Percentiles rank a stretch among this genome's conserved stretches.
These are phyloP conservation scores for Eupeodes corollae DNA, from an alignment of 1,140 invertebrate genomes.

Conservation along the genomic window DNA sequence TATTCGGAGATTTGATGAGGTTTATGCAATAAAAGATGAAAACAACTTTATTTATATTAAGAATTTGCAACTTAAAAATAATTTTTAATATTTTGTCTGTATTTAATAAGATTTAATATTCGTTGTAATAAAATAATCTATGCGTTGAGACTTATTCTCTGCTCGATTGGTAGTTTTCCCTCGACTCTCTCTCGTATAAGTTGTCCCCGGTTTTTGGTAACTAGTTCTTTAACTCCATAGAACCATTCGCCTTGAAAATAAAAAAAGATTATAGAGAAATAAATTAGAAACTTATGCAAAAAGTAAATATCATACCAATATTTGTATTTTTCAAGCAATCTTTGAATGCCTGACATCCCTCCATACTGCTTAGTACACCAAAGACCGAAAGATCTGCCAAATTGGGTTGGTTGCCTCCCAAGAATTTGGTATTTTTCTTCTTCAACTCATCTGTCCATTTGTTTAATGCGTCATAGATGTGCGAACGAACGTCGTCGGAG, in stretches of 20 bases:
- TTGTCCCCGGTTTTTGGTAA: conserved; percentile 41
- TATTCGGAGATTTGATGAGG: no score
- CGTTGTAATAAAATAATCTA: no score
- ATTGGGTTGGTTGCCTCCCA: conserved; percentile 78
- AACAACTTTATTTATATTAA: no score
- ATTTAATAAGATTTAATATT: no score
- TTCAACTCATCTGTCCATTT: conserved; percentile 66
- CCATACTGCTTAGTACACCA: conserved; percentile 87
- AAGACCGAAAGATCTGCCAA: conserved; percentile 89
- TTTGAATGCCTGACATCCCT: conserved; percentile 85
- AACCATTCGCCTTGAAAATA: conserved; percentile 40
- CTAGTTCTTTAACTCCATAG: conserved; percentile 39
- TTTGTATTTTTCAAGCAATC: conserved; percentile 67
- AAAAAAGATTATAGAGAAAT: neutral
- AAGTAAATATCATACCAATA: conserved; percentile 38
- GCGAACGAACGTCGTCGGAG: conserved; percentile 77
- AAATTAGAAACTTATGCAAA: neutral
- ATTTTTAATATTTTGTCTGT: no score
- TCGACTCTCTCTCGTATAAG: conserved; percentile 22
- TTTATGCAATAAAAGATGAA: no score
- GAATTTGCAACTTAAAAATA: no score
- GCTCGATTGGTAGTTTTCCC: conserved; percentile 4
- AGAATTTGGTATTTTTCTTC: conserved; percentile 58
- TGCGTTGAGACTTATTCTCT: no score
- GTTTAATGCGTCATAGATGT: conserved; percentile 81